Percentiles rank a stretch among this genome's conserved stretches.
phyloP scores from a whole-genome alignment of 2,797 vertebrate genomes.

The Iguana delicatissima region DNA sequence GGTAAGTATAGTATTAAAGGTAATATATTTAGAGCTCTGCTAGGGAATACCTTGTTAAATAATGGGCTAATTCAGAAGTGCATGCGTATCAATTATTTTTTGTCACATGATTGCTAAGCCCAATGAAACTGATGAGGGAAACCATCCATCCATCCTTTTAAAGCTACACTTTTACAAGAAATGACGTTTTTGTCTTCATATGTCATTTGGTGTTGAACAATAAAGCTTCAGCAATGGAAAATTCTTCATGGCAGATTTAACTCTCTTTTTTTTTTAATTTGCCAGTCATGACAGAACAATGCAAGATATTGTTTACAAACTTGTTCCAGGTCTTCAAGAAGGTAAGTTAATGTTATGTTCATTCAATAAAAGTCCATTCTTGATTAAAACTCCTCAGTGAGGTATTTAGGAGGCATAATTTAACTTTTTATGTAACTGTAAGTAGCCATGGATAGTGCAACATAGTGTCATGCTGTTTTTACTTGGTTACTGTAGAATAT shows the following conservation, averaged over 20 bases:
- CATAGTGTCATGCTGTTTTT: neutral
- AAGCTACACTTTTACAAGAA: neutral
- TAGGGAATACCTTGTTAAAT: neutral
- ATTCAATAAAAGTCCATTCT: neutral
- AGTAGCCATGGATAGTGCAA: neutral
- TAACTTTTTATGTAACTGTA: neutral
- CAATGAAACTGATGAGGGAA: neutral
- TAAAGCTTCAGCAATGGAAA: neutral
- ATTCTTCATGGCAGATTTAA: neutral
- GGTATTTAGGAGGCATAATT: neutral
- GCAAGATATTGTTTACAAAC: slow-evolving; percentile 99
- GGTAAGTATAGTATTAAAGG: slow-evolving; percentile 82
- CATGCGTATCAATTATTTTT: neutral
- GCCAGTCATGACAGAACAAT: slow-evolving; percentile 98
- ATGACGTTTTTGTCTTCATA: neutral
- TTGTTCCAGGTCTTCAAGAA: slow-evolving; percentile 98
- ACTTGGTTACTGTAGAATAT: neutral
- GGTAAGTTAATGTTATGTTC: slow-evolving; percentile 79
- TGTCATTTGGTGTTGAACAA: neutral
- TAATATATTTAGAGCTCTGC: neutral
- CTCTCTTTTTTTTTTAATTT: slow-evolving; percentile 44
- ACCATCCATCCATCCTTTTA: neutral
- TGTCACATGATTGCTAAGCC: neutral
- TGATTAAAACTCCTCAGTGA: neutral
- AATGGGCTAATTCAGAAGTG: neutral